Evolutionary conservation across 2,888 invertebrate genomes (phyloP), one percentile per base, ranked within the genome.

Genomic region (Mesorhabditis belari): DNA sequence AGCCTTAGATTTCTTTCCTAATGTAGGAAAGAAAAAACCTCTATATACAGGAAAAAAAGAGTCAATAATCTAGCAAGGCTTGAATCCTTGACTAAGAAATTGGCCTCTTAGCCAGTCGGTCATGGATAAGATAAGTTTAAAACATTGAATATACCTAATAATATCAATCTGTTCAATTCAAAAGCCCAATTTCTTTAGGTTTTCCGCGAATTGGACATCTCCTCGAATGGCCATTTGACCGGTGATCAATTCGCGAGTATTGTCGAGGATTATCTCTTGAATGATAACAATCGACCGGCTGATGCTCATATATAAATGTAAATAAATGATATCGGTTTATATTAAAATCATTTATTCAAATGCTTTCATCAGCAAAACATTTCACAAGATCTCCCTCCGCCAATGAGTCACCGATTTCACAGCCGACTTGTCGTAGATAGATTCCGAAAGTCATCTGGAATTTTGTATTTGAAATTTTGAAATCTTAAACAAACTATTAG

Each of bases 151-250:
- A n/a, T n/a, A n/a, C n/a, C n/a, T n/a, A n/a, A n/a, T n/a, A n/a
- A n/a, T n/a, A n/a, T n/a, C n/a, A n/a, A n/a, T n/a, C n/a, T n/a
- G n/a, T n/a, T n/a, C n/a, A n/a, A n/a, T n/a, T n/a, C n/a, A n/a
- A n/a, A n/a, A n/a, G n/a, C 12, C 12, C 12, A 17, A 35, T 35
- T 35, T 35, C 12, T 35, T 35, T 35, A 35, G 44, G 76, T 80
- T 5, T 80, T 80, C 60, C 71, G 74, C 25, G 79, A 80, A 63
- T 57, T 81, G 19, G 80, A 81, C 62, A 74, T 81, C 49, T 77
- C 77, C 5, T 73, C 77, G 26, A 77, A 74, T 44, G 80, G 80
- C 0, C 80, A 81, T 52, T 58, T 80, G 35, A 76, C 76, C 44
- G 73, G 74, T 25, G 79, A 80, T 55, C 80, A 81, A 62, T 79